Base-by-base conservation (phyloP, 35 echinoderm and acorn worm species). In the Apostichopus japonicus region DNA sequence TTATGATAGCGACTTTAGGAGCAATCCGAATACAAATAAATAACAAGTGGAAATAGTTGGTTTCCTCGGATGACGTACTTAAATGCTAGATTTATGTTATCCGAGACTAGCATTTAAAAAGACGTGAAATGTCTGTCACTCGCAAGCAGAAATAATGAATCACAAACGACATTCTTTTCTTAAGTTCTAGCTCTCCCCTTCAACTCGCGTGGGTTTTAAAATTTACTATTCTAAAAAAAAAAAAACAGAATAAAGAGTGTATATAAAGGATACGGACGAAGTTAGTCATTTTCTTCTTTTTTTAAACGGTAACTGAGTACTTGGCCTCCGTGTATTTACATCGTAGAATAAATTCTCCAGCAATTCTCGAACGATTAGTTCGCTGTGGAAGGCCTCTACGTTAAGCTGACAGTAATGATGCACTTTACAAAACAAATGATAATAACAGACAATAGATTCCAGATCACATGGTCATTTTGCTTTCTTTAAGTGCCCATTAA, bases 381-480 rank as follows among this genome's bases (percentile, higher is more conserved):
- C n/a, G 71, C 71, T 19, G 17, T 23, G 21, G 71, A 75, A 75
- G 71, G 71, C 71, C 71, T 75, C 71, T 75, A 19, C 71, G 71
- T 75, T 75, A 75, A 75, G 17, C 6, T 75, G 71, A 75, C 71
- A 75, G 71, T 75, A 75, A 75, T 75, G 71, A 75, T 21, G 71
- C n/a, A 75, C 71, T 75, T 75, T 23, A 75, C 71, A 75, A 75
- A 75, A 75, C 71, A 75, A 75, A 75, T 75, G 71, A 75, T 75
- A 75, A 75, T 23, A 75, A 75, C 71, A 75, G 71, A 75, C 71
- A 75, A 75, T 75, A 19, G 71, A 75, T 75, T 75, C 71, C 71
- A 75, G 71, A 75, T 75, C 16, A 23, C 71, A 75, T 75, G 71
- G 21, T 75, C 17, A 75, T 75, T 75, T 19, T 75, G 6, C 17